Base-by-base conservation (phyloP, 2,113 vertebrate genomes). In the Ahaetulla prasina region DNA sequence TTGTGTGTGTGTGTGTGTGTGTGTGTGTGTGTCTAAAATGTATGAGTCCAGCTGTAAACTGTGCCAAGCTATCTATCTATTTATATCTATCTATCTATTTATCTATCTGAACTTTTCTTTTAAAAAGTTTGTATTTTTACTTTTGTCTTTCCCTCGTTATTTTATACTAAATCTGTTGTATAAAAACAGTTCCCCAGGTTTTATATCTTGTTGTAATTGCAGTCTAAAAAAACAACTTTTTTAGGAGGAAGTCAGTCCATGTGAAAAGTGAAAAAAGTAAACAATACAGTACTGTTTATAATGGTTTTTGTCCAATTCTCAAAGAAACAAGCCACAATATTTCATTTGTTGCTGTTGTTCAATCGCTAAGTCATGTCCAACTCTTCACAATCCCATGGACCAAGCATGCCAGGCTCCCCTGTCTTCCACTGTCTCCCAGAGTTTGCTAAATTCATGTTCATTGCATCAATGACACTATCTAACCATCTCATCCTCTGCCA, bases 131-230 rank as follows among this genome's bases (percentile, higher is more conserved):
- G 0, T 85, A 47, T 92, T 93, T 63, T 30, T 63, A 63, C 35
- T 3, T 0, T 63, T 92, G 90, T 90, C 93, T 52, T 94, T 95
- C 30, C 50, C 4, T n/a, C 88, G 85, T 57, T 25, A 90, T 92
- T 93, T 94, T 91, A 0, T 85, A 49, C 87, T 63, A 22, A 92
- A 91, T 89, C 50, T 94, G 0, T 45, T 93, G 16, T 88, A 14
- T 54, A 86, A 55, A 89, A 30, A 4, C 39, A 74, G 63, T 5
- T 89, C 8, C 27, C 55, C 94, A 92, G 89, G 0, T 10, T 90
- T 93, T 93, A 88, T 87, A 53, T 35, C 20, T 91, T n/a, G 16
- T 90, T 0, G 39, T 3, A 49, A 0, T 3, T 0, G 20, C 4
- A 93, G 90, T 94, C 8, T 45, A 90, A 85, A 95, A 93, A 91